Percentiles rank a stretch among this genome's conserved stretches.
Conservation (phyloP, 2,113 vertebrate species). For the Theropithecus gelada region DNA sequence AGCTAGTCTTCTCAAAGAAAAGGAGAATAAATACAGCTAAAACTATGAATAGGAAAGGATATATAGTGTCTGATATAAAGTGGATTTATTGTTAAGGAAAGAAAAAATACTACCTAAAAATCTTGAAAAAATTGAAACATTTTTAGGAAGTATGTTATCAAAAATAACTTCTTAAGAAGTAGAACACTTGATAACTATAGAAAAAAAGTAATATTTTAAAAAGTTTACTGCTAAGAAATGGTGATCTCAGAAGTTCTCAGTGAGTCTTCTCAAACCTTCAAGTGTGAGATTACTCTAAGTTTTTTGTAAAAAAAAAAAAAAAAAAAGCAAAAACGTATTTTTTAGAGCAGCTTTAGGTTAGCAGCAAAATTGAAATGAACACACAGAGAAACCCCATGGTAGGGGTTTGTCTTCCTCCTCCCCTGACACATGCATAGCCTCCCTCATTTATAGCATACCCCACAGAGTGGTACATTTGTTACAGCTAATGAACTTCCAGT, state of each 20-base stretch:
- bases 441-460: neutral
- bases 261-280: neutral
- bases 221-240: neutral
- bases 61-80: neutral
- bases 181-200: neutral
- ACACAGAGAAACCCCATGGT: neutral
- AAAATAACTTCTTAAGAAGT: neutral
- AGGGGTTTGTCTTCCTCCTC: too few relatives aligned
- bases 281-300: neutral
- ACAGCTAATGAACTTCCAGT: neutral
- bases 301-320: neutral
- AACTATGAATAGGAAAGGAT: neutral
- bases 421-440: neutral
- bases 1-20: neutral
- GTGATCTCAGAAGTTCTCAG: neutral
- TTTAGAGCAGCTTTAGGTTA: neutral
- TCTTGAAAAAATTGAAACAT: neutral
- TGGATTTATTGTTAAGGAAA: neutral
- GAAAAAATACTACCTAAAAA: neutral
- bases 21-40: slow-evolving; percentile 6
- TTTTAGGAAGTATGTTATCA: neutral
- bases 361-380: neutral
- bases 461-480: neutral
- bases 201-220: neutral
- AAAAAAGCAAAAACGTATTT: neutral